These are phyloP conservation scores for Beris chalybata DNA, from an alignment of 2,888 invertebrate genomes.

Conservation along the genomic window DNA sequence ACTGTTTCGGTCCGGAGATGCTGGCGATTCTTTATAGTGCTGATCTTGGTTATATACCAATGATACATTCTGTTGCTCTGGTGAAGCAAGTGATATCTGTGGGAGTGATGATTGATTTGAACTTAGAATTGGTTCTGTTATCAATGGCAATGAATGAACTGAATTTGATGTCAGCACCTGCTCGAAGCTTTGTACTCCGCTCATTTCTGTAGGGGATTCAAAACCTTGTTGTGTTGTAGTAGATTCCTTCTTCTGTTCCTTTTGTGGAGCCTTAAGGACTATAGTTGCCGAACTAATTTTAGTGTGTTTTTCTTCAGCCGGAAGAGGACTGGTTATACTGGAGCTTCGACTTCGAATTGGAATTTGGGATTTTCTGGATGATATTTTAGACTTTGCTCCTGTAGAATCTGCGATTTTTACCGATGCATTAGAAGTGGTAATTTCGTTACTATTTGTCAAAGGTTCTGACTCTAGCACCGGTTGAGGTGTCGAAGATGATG, in stretches of 20 bases:
- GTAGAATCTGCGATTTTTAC: background rate
- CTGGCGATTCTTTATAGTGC: background rate
- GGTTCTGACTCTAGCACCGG: background rate
- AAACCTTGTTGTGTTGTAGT: background rate
- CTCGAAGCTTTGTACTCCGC: background rate
- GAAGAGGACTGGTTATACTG: slow-evolving; percentile 25
- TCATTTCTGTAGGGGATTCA: background rate
- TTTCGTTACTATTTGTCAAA: background rate
- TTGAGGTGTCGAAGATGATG: too few species aligned
- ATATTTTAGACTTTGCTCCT: background rate
- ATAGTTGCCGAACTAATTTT: slow-evolving; percentile 28
- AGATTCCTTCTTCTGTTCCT: background rate
- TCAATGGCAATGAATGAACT: background rate
- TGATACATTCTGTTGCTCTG: too few species aligned
- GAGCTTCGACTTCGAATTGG: slow-evolving; percentile 20
- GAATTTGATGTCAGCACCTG: background rate
- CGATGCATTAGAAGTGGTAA: background rate
- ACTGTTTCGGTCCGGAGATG: background rate
- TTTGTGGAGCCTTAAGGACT: slow-evolving; percentile 8
- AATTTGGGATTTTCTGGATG: slow-evolving; percentile 15
- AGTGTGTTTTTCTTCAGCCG: slow-evolving; percentile 11
- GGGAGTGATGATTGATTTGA: background rate
- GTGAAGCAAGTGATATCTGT: too few species aligned
- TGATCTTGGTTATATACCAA: background rate
- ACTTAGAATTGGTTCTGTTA: background rate